Evolutionary conservation across 2,113 vertebrate genomes (phyloP).

Genomic region (Canis aureus): DNA sequence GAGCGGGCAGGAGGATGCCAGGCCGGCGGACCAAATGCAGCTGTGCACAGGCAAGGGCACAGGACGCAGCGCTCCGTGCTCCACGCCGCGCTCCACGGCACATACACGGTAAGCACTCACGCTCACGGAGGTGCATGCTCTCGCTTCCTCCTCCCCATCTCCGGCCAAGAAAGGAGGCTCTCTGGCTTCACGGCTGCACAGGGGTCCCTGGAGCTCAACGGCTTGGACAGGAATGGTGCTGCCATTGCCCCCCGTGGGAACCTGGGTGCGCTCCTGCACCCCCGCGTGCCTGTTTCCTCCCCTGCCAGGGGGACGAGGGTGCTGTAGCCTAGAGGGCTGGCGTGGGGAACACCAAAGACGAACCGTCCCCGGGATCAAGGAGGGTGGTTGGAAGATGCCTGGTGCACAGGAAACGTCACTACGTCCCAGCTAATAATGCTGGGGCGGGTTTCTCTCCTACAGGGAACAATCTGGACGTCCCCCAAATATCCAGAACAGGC

Average conservation of each 20-base stretch:
- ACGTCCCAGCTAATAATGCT: neutral
- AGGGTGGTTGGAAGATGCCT: neutral
- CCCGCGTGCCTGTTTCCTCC: neutral
- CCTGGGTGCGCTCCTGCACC: neutral
- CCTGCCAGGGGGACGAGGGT: neutral
- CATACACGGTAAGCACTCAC: rapidly evolving
- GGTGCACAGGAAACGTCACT: rapidly evolving
- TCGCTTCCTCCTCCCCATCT: neutral
- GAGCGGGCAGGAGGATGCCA: neutral
- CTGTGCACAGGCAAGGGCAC: too few species aligned
- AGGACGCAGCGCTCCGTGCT: neutral
- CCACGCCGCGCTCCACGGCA: neutral
- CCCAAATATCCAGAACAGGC: neutral
- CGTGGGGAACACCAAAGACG: neutral
- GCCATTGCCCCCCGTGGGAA: neutral
- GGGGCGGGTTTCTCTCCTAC: neutral
- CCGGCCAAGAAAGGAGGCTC: neutral
- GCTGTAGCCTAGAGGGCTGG: neutral
- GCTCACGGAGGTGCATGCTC: rapidly evolving
- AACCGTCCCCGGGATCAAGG: neutral
- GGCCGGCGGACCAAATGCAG: too few species aligned
- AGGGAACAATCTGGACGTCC: neutral
- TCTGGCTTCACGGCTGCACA: rapidly evolving
- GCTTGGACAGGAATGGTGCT: neutral
- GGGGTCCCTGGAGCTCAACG: neutral